Evolutionary conservation across 2,797 vertebrate species (phyloP), one percentile per base, ranked within the genome.

Genomic region (Pantherophis vulpinus): DNA sequence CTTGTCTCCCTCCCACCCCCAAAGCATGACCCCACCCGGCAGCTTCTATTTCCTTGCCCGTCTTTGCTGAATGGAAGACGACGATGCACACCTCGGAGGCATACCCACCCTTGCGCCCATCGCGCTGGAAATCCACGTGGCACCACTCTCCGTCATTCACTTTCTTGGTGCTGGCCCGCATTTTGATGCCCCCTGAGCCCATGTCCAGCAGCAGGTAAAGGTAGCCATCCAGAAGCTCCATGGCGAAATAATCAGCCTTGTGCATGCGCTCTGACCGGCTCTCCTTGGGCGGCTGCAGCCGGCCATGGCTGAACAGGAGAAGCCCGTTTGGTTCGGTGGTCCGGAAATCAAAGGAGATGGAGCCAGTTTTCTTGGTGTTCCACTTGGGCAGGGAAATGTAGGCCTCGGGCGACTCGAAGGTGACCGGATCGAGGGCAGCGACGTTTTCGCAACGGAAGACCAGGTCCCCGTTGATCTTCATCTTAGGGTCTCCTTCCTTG

Each of bases 321-420:
- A 99, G 97, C 87, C 99, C 99, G 0, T 97, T 98, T 97, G 99
- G 97, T 94, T 99, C 99, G 0, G 98, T 99, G 97, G 98, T 99
- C 91, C 99, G 98, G 97, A 99, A 99, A 96, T 99, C 99, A 8
- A 99, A 98, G 90, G 99, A 99, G 95, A 99, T 98, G 93, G 99
- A 98, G 86, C 98, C 98, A 0, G 99, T 98, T 96, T 98, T 99
- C 86, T 99, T 98, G n/a, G 98, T 97, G 54, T 98, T 98, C 98
- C 99, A 99, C 79, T 97, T 98, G 90, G 99, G 98, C 93, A 99
- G 97, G 0, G 98, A 98, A 94, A 99, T 96, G 95, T 98, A 98
- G 32, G 99, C 98, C 83, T 98, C 97, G 0, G 98, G 98, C 0
- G 97, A 97, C 97, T 98, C 98, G 89, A 99, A 99, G 97, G 99